These are phyloP conservation scores for Rugalucina vietnamica DNA, from an alignment of 2,888 invertebrate species.

Conservation along the genomic window DNA sequence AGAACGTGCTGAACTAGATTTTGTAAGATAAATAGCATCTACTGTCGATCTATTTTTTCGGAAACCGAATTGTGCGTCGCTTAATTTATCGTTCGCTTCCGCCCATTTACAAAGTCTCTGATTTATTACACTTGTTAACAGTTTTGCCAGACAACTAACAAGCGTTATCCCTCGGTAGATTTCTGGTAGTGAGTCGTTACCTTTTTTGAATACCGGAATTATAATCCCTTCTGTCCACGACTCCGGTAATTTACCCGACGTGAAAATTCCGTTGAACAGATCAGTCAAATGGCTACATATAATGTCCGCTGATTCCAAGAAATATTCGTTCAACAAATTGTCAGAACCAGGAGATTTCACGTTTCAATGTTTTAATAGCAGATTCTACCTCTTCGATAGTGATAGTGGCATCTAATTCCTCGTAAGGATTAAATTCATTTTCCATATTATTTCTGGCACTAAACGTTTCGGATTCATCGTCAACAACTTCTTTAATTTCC, in stretches of 20 bases:
- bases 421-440: too few relatives aligned
- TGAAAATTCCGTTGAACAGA: not conserved
- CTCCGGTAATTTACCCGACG: not conserved
- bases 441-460: too few relatives aligned
- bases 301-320: not conserved
- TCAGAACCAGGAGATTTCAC: not conserved
- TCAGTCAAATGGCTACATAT: not conserved
- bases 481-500: too few relatives aligned
- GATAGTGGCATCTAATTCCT: too few relatives aligned
- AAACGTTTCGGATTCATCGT: too few relatives aligned
- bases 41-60: slow-evolving; percentile 12
- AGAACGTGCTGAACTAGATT: slow-evolving; percentile 21
- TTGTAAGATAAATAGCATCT: slow-evolving; percentile 49
- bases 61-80: slow-evolving; percentile 41
- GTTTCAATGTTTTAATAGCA: not conserved
- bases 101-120: slow-evolving; percentile 17
- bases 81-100: slow-evolving; percentile 12
- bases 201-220: not conserved
- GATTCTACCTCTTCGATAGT: not conserved
- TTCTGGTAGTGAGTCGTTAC: not conserved
- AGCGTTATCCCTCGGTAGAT: slow-evolving; percentile 36
- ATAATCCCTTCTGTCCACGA: not conserved
- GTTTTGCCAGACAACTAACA: slow-evolving; percentile 15
- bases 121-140: slow-evolving; percentile 17
- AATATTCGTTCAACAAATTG: not conserved